Conservation (phyloP, 2,888 invertebrate species). For the Ophioninae sp. region DNA sequence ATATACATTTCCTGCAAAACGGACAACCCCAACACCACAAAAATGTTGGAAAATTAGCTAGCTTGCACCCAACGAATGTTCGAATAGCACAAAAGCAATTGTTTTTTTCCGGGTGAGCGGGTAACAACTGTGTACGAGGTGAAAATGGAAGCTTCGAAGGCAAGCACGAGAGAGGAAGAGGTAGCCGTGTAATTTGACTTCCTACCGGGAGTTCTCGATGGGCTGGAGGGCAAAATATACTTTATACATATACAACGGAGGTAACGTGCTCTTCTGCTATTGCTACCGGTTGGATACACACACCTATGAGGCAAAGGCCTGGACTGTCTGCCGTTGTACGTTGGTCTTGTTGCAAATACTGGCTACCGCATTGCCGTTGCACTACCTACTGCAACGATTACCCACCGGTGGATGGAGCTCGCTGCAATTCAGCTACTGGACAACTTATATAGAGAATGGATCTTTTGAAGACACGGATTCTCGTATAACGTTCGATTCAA, state of each 20-base stretch:
- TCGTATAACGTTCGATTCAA: neutral
- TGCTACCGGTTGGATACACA: constrained; percentile 53
- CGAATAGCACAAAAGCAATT: neutral
- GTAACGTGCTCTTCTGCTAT: constrained; percentile 54
- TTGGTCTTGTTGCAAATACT: constrained; percentile 57
- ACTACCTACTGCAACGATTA: constrained; percentile 60
- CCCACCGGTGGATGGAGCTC: constrained; percentile 45
- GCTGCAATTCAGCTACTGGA: constrained; percentile 27
- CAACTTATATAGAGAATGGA: constrained; percentile 3
- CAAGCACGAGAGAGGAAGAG: constrained; percentile 54
- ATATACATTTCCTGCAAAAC: neutral
- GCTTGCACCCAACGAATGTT: neutral
- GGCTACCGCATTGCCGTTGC: constrained; percentile 58
- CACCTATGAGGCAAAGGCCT: constrained; percentile 24
- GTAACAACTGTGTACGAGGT: constrained; percentile 7
- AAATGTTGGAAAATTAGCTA: neutral
- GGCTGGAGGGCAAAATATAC: constrained; percentile 61
- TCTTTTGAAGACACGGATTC: neutral
- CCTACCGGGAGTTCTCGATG: constrained; percentile 67
- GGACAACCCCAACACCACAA: neutral
- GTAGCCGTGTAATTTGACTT: constrained; percentile 73
- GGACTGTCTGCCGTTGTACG: constrained; percentile 33
- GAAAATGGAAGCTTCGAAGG: constrained; percentile 34
- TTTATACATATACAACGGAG: constrained; percentile 30
- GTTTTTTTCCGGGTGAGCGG: neutral